phyloP scores from a whole-genome alignment of 2,797 vertebrate genomes.

The Notoglanidium macrostoma region DNA sequence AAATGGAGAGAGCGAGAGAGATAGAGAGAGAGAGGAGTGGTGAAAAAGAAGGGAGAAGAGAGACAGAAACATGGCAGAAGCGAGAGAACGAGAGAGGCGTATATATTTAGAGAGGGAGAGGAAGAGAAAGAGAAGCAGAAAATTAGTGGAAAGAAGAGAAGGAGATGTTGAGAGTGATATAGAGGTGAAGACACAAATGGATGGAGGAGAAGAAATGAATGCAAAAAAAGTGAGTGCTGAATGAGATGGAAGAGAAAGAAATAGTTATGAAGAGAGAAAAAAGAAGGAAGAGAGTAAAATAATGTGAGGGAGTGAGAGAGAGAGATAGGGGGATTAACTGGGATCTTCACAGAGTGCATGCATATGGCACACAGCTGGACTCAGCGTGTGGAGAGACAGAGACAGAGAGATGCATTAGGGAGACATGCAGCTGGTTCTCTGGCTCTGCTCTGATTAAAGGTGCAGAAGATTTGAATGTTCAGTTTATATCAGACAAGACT shows the following conservation, averaged over 20 bases:
- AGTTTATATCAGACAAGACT: background rate
- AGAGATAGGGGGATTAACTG: constrained; percentile 49
- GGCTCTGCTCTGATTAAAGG: constrained; percentile 11
- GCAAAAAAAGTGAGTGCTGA: background rate
- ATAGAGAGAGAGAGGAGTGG: background rate
- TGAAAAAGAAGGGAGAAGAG: background rate
- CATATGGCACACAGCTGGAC: constrained; percentile 61
- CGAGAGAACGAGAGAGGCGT: background rate
- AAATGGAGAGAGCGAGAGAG: background rate
- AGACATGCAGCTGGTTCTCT: constrained; percentile 27
- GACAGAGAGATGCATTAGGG: constrained; percentile 34
- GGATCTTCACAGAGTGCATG: constrained; percentile 56
- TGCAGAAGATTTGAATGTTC: constrained; percentile 17
- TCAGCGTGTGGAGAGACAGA: constrained; percentile 23
- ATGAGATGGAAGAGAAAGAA: background rate
- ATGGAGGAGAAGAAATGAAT: background rate
- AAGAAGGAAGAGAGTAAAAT: constrained; percentile 55
- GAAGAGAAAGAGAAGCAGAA: background rate
- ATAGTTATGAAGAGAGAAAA: constrained; percentile 15
- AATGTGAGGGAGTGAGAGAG: constrained; percentile 51
- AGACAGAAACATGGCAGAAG: background rate
- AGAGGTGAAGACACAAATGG: background rate
- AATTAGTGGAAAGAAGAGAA: background rate
- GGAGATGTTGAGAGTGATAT: background rate
- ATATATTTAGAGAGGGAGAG: background rate